Base-by-base conservation (phyloP, 1,140 invertebrate genomes). In the Mesaphorura yosii region DNA sequence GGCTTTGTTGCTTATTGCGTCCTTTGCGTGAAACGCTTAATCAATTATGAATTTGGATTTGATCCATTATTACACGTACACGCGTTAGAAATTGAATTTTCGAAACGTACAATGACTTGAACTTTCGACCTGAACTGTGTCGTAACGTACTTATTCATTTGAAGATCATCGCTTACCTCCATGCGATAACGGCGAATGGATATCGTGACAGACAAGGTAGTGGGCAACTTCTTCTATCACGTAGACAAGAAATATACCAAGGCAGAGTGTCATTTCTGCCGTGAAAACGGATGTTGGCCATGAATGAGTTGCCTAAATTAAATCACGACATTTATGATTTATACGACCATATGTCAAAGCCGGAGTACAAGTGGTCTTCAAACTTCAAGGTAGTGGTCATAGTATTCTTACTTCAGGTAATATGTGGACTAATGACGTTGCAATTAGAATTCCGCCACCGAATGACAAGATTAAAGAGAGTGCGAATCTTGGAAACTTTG, bases 391-490 rank as follows among this genome's bases (percentile, higher is more conserved):
- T n/a, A n/a, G n/a, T n/a, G n/a, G n/a, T n/a, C n/a, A n/a, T n/a
- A 7, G 23, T 20, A 1, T 39, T n/a, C 73, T 71, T 10, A 84
- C 78, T 70, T 91, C 88, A 17, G 87, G 86, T 34, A 91, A 69
- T 70, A 91, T 83, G 67, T 91, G 87, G 2, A 86, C 71, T 31
- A 88, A 68, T 20, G 83, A 80, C 1, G 88, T 90, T 0, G 83
- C 83, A 17, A 92, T 66, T 26, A 92, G 74, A 6, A 92, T 85
- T 0, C 88, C 88, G 3, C 81, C 87, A 22, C 86, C 86, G 58
- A 87, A 86, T 64, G 85, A 88, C 0, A 88, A 73, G 10, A 86
- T 66, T 14, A 75, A 71, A 7, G 81, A 83, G 10, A 81, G 70
- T 4, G 57, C 57, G 22, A 63, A 63, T 44, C 61, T 46, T 14